Base-by-base conservation (phyloP, 30 jellyfish, hydroid and myxozoan species). In the Cassiopea xamachana region DNA sequence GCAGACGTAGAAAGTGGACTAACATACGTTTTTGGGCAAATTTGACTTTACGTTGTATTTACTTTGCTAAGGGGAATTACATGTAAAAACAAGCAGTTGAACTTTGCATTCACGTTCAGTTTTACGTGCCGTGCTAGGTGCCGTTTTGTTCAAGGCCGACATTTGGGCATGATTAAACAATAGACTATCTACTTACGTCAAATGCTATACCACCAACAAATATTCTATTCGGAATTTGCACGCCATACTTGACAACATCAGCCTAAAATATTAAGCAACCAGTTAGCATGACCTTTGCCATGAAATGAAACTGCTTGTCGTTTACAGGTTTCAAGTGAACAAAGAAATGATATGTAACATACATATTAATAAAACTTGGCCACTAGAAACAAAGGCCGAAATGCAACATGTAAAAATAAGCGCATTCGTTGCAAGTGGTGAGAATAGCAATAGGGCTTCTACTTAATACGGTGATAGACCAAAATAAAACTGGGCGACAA, bases 191-290 rank as follows among this genome's bases (percentile, higher is more conserved):
- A 83, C 98, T 88, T 86, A 96, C 99, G 91, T 96, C 97, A 89
- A 96, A 96, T 19, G 99, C 99, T 80, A 96, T 89, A 55, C 99
- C 99, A 69, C 99, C 99, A 73, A 96, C 99, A 88, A 96, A 96
- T 39, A 96, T 98, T 77, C 99, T 93, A 85, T 96, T 96, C 43
- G 99, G 98, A 47, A 96, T 96, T 83, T 96, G 99, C 79, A 96
- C 92, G 87, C 99, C 99, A 90, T 96, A 96, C 92, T 96, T 96
- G 58, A 96, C 99, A 73, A 92, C 98, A 76, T 96, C 99, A 79
- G 99, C 99, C 99, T 96, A 82, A 74, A 64, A 72, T 67, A 81
- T 55, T n/a, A 55, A 60, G 73, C 64, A 19, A 73, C 68, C 19
- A 49, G 67, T 70, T 43, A 13, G 81, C 58, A 43, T 71, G 80